Conservation (phyloP, 2,888 invertebrate species). For the Andrena minutula region DNA sequence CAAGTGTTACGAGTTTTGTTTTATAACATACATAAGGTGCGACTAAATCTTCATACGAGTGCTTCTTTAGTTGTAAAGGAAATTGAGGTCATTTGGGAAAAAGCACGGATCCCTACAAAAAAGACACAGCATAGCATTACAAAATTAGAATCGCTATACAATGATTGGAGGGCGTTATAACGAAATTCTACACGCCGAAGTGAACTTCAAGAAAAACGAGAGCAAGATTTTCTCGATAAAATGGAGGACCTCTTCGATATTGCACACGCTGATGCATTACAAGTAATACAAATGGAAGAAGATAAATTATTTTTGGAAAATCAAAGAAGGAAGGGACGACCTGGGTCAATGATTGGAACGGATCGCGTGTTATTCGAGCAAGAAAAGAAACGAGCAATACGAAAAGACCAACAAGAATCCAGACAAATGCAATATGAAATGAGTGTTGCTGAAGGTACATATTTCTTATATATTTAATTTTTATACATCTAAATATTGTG, state of each 20-base stretch:
- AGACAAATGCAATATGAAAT: conserved; percentile 6
- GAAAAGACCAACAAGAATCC: neutral
- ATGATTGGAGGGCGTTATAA: neutral
- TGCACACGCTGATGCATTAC: neutral
- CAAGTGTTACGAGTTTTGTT: neutral
- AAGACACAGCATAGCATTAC: neutral
- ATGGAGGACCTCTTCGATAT: conserved; percentile 12
- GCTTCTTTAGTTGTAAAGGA: neutral
- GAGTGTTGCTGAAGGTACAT: conserved; percentile 2
- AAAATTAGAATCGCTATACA: neutral
- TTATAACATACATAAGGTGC: neutral
- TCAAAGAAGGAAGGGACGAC: no score
- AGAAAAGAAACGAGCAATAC: neutral
- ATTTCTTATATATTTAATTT: neutral
- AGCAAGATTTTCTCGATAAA: conserved; percentile 1
- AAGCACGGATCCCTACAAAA: no score
- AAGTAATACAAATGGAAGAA: no score
- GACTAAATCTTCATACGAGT: neutral
- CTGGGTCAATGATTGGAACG: no score
- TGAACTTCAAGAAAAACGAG: neutral
- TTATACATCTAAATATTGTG: neutral
- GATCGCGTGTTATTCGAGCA: neutral
- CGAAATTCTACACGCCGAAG: conserved; percentile 1
- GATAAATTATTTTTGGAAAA: no score
- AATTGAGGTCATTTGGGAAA: conserved; percentile 1